Percentiles rank a stretch among this genome's conserved stretches.
Conservation (phyloP, 2,797 vertebrate species). For the Gambelia wislizenii region DNA sequence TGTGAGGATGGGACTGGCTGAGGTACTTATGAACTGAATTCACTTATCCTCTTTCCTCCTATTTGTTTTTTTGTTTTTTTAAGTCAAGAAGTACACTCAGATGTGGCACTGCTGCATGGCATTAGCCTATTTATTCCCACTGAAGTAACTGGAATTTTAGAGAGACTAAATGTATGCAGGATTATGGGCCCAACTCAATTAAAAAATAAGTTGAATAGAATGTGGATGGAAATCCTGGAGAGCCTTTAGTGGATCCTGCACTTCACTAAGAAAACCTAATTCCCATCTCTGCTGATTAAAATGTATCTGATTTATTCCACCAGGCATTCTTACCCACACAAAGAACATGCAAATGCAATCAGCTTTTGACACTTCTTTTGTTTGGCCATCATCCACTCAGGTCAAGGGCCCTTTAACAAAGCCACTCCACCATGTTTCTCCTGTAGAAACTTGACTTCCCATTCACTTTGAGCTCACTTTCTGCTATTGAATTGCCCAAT, state of each 20-base stretch:
- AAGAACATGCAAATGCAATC: slow-evolving; percentile 13
- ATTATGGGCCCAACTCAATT: neutral
- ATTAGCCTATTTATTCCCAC: neutral
- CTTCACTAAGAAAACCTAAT: neutral
- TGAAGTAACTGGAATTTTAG: neutral
- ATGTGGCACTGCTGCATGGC: no score
- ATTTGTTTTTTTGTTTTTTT: no score
- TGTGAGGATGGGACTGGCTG: no score
- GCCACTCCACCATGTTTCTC: neutral
- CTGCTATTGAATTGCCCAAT: neutral
- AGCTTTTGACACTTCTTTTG: slow-evolving; percentile 6
- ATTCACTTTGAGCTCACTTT: neutral
- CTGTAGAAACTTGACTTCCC: neutral
- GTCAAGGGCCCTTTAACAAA: neutral
- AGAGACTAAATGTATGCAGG: neutral
- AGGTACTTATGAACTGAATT: neutral
- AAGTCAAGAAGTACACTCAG: neutral
- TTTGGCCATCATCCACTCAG: neutral
- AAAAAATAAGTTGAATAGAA: neutral
- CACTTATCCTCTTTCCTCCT: neutral
- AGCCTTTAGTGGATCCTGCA: neutral
- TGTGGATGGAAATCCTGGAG: neutral
- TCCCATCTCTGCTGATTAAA: neutral
- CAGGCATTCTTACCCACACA: neutral
- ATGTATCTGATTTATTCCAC: slow-evolving; percentile 15